Evolutionary conservation across 1,140 invertebrate genomes (phyloP).

Genomic region (Adelges cooleyi): DNA sequence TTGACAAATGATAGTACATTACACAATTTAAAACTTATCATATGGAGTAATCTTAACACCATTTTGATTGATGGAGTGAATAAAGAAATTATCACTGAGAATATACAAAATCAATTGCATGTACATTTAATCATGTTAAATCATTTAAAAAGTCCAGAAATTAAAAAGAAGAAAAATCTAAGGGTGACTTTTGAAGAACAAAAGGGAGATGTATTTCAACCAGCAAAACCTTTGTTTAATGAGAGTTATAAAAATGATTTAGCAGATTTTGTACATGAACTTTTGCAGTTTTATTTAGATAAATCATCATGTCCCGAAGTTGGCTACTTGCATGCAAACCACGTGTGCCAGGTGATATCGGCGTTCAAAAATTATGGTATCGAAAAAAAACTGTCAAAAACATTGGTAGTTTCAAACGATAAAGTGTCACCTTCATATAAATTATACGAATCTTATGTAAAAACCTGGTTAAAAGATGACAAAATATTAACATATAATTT

Average conservation of each 20-base stretch:
- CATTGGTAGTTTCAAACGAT: neutral
- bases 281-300: conserved; percentile 15
- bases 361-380: neutral
- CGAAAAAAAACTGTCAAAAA: neutral
- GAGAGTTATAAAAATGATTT: conserved; percentile 1
- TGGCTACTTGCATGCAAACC: neutral
- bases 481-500: conserved; percentile 9
- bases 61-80: conserved; percentile 3
- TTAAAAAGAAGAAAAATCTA: conserved; percentile 12
- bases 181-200: conserved; percentile 11
- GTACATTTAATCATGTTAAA: conserved; percentile 14
- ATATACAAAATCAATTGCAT: neutral
- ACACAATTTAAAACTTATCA: neutral
- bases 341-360: conserved; percentile 13
- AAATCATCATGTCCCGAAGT: conserved; percentile 1
- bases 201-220: neutral
- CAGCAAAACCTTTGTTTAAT: neutral
- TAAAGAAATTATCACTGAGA: conserved; percentile 16
- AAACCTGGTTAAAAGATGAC: conserved; percentile 8
- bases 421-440: neutral
- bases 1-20: neutral
- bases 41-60: conserved; percentile 7
- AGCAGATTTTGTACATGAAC: neutral
- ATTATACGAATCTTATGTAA: neutral
- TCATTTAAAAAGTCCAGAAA: conserved; percentile 5